Percentiles rank a stretch among this genome's conserved stretches.
These are phyloP conservation scores for Athetis lepigone DNA, from an alignment of 2,888 invertebrate species.

Conservation along the genomic window DNA sequence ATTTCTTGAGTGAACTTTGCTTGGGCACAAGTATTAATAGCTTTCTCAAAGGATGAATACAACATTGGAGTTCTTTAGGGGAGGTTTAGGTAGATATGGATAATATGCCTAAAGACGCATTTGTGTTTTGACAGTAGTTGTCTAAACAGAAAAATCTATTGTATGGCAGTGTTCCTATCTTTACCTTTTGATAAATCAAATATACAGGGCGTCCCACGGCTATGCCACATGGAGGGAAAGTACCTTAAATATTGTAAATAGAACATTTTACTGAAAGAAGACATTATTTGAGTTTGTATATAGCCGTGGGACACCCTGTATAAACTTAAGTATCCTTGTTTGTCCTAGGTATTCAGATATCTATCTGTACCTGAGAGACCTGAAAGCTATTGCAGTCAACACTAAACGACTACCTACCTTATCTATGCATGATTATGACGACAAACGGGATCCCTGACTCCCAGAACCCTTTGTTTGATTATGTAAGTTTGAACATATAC, in stretches of 20 bases:
- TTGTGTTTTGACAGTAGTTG: neutral
- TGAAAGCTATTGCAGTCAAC: neutral
- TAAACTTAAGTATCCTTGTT: conserved; percentile 9
- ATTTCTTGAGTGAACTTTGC: conserved; percentile 50
- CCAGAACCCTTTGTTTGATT: conserved; percentile 3
- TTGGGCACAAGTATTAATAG: conserved; percentile 24
- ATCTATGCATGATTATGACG: conserved; percentile 2
- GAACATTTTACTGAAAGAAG: too few relatives aligned
- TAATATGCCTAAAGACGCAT: neutral
- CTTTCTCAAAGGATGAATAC: conserved; percentile 31
- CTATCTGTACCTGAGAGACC: neutral
- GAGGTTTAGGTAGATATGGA: neutral
- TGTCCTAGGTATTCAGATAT: conserved; percentile 1
- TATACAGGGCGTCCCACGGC: too few relatives aligned
- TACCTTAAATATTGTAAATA: too few relatives aligned
- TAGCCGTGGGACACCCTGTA: too few relatives aligned
- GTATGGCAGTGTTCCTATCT: too few relatives aligned
- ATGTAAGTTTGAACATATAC: neutral
- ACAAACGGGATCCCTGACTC: neutral
- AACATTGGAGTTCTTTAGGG: conserved; percentile 22
- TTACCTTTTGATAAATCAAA: too few relatives aligned
- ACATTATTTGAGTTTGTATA: too few relatives aligned
- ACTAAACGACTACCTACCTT: neutral
- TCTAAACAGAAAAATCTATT: too few relatives aligned
- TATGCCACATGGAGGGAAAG: too few relatives aligned